Percentiles rank a stretch among this genome's conserved stretches.
Evolutionary conservation across 2,113 vertebrate species (phyloP).

Genomic region (Porphyrio hochstetteri): DNA sequence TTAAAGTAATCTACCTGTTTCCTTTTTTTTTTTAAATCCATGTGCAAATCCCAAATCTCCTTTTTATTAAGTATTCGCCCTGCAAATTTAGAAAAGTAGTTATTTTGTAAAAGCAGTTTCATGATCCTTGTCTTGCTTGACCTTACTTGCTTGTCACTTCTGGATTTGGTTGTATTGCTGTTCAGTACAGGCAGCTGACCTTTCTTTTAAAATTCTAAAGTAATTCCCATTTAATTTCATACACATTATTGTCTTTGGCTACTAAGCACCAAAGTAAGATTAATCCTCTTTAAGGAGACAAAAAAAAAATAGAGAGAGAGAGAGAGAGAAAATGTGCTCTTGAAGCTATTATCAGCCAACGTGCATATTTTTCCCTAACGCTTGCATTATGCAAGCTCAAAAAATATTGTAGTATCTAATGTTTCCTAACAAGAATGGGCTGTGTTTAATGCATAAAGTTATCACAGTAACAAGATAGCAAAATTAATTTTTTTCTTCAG

Average conservation of each 20-base stretch:
- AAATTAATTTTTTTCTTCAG: background rate
- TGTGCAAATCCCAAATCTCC: background rate
- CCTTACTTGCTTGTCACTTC: background rate
- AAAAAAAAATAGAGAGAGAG: background rate
- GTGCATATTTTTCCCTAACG: background rate
- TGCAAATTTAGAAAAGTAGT: background rate
- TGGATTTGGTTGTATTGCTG: background rate
- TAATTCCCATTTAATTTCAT: constrained; percentile 39
- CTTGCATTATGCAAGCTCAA: background rate
- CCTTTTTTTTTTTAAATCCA: background rate
- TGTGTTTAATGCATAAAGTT: background rate
- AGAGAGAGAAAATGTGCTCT: background rate
- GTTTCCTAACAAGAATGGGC: background rate
- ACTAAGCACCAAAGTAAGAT: constrained; percentile 32
- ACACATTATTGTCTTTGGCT: constrained; percentile 24
- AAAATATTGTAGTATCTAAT: background rate
- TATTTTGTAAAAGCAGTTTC: background rate
- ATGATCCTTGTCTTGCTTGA: background rate
- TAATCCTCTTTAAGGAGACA: constrained; percentile 4
- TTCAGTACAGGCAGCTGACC: background rate
- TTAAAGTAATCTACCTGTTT: background rate
- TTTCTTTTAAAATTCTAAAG: constrained; percentile 29
- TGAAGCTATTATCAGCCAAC: background rate
- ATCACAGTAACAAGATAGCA: background rate
- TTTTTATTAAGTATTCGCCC: background rate